phyloP scores from a whole-genome alignment of 1,140 invertebrate genomes.

The Adoxophyes honmai region DNA sequence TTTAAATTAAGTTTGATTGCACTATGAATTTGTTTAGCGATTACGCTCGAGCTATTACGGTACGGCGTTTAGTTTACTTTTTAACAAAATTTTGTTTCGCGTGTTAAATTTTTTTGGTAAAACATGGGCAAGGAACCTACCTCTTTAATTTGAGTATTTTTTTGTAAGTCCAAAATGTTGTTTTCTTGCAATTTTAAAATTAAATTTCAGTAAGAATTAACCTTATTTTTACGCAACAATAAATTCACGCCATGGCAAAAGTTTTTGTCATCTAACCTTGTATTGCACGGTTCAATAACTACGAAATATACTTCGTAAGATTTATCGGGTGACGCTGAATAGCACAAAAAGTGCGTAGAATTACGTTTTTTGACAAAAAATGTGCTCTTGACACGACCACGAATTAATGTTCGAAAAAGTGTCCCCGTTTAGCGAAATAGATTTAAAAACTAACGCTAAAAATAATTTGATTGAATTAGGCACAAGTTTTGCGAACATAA shows the following conservation, averaged over 20 bases:
- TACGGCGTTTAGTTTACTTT: background rate
- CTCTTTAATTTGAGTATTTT: conserved; percentile 11
- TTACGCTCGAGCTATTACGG: background rate
- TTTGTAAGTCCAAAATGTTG: conserved; percentile 30
- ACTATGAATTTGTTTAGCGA: background rate
- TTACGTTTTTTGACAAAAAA: conserved; percentile 1
- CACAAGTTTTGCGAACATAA: no score
- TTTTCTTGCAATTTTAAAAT: conserved; percentile 10
- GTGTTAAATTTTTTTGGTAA: background rate
- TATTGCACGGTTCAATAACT: conserved; percentile 37
- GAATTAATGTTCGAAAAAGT: conserved; percentile 4
- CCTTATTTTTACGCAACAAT: conserved; percentile 14
- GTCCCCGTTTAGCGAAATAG: background rate
- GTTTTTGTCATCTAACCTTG: conserved; percentile 40
- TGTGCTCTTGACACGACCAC: conserved; percentile 11
- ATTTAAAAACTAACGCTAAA: background rate
- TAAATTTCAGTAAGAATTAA: conserved; percentile 9
- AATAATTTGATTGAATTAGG: no score
- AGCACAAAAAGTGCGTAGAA: conserved; percentile 11
- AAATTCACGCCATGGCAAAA: conserved; percentile 25
- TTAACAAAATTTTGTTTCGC: background rate
- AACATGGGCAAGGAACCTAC: conserved; percentile 22
- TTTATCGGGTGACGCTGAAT: conserved; percentile 1
- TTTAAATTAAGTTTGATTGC: conserved; percentile 34
- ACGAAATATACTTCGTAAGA: conserved; percentile 31